A percentile compares a stretch with the other conserved stretches of the same genome.
Conservation (phyloP, 2,888 invertebrate species). For the Agrochola macilenta region DNA sequence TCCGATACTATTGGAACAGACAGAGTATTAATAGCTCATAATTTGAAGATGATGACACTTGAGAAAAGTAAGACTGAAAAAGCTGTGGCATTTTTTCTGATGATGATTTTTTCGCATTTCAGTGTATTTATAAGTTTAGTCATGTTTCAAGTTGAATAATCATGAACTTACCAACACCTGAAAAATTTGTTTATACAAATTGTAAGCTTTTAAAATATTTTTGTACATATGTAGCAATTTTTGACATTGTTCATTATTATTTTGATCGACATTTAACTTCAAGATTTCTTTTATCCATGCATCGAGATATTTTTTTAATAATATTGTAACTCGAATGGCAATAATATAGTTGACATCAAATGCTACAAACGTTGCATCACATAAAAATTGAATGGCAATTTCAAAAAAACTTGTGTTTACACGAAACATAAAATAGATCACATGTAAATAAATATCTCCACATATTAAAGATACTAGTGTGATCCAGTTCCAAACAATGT, state of each 20-base stretch:
- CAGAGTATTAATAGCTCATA: too few relatives aligned
- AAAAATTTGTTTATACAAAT: constrained; percentile 23
- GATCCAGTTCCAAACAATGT: constrained; percentile 29
- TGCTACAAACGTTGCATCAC: not conserved
- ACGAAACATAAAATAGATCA: not conserved
- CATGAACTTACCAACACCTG: constrained; percentile 45
- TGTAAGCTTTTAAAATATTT: constrained; percentile 31
- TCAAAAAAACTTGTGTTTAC: not conserved
- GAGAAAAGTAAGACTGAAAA: not conserved
- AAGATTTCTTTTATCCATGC: constrained; percentile 20
- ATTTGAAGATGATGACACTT: too few relatives aligned
- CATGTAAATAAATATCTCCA: not conserved
- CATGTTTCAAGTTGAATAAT: not conserved
- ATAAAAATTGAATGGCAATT: not conserved
- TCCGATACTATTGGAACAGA: too few relatives aligned
- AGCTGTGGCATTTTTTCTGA: not conserved
- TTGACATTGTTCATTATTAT: not conserved
- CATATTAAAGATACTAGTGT: not conserved
- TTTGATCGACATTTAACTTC: not conserved
- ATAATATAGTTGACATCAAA: constrained; percentile 28
- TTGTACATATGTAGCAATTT: constrained; percentile 27
- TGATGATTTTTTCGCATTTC: too few relatives aligned
- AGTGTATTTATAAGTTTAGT: not conserved
- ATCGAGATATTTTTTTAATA: constrained; percentile 28
- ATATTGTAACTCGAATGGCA: constrained; percentile 21